These are phyloP conservation scores for Pentamera pediparva DNA, from an alignment of 53 echinoderm and acorn worm species.

Conservation along the genomic window DNA sequence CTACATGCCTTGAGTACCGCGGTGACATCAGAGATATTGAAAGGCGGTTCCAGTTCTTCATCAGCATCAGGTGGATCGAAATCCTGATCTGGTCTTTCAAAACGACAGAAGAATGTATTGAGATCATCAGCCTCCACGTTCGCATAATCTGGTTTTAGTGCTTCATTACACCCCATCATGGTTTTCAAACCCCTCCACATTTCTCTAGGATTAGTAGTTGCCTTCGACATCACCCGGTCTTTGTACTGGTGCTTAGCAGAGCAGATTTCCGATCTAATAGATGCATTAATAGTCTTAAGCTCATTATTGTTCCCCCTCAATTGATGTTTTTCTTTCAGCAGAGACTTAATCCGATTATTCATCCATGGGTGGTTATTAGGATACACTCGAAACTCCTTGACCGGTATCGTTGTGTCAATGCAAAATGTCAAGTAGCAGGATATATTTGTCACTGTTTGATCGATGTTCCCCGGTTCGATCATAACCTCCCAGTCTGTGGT, in stretches of 20 bases:
- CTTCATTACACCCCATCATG: conserved; percentile 10
- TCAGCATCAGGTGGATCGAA: no score
- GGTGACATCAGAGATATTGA: no score
- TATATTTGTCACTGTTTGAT: background rate
- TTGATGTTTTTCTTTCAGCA: conserved; percentile 35
- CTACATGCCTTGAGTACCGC: no score
- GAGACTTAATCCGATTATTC: conserved; percentile 13
- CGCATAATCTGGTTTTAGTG: no score
- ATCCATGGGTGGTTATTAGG: conserved; percentile 43
- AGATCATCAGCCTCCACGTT: background rate
- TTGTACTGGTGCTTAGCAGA: background rate
- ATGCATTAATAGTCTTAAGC: background rate
- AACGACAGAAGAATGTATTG: no score
- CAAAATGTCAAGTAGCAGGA: conserved; percentile 10
- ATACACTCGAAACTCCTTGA: conserved; percentile 19
- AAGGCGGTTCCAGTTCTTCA: no score
- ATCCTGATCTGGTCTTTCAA: no score
- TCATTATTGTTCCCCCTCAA: background rate
- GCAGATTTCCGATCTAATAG: conserved; percentile 1
- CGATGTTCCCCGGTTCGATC: background rate
- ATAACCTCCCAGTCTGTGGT: conserved; percentile 16
- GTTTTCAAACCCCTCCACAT: conserved; percentile 6
- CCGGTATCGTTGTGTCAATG: conserved; percentile 22
- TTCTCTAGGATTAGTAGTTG: conserved; percentile 4
- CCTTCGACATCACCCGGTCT: conserved; percentile 6